phyloP scores from a whole-genome alignment of 2,888 invertebrate species.

The Melanchra persicariae region DNA sequence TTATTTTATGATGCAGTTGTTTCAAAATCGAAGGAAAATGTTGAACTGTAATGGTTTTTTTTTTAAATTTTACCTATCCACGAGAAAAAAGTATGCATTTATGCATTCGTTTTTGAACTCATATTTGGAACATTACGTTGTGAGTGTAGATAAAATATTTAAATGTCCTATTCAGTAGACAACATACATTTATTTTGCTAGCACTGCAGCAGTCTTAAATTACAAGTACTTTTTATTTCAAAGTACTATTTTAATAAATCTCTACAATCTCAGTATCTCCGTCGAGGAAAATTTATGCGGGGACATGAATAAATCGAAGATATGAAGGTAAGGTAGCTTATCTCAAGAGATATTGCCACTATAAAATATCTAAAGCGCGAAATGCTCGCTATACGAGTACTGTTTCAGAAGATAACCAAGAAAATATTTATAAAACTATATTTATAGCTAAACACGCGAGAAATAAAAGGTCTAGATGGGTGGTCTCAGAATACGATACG shows the following conservation, averaged over 20 bases:
- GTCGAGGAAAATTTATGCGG: slow-evolving; percentile 83
- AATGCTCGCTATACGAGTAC: slow-evolving; percentile 68
- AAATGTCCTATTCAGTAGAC: background rate
- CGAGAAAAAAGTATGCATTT: too few relatives aligned
- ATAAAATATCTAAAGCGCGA: slow-evolving; percentile 82
- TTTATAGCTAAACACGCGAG: slow-evolving; percentile 56
- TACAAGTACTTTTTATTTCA: slow-evolving; percentile 30
- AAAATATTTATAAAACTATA: slow-evolving; percentile 68
- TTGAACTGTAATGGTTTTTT: too few relatives aligned
- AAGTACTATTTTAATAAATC: slow-evolving; percentile 46
- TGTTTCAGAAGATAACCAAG: slow-evolving; percentile 71
- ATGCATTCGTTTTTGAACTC: too few relatives aligned
- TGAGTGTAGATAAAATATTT: background rate
- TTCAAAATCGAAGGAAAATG: too few relatives aligned
- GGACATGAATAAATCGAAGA: slow-evolving; percentile 88
- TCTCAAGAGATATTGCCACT: slow-evolving; percentile 84
- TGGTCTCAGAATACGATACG: slow-evolving; percentile 48
- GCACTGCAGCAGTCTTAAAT: slow-evolving; percentile 19
- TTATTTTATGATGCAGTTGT: too few relatives aligned
- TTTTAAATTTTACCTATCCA: too few relatives aligned
- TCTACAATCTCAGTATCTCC: slow-evolving; percentile 69
- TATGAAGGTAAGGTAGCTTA: slow-evolving; percentile 85
- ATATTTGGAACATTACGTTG: too few relatives aligned
- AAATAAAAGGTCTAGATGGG: slow-evolving; percentile 53
- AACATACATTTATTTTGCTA: slow-evolving; percentile 16